phyloP scores from a whole-genome alignment of 2,888 invertebrate species.

The Antitype chi region DNA sequence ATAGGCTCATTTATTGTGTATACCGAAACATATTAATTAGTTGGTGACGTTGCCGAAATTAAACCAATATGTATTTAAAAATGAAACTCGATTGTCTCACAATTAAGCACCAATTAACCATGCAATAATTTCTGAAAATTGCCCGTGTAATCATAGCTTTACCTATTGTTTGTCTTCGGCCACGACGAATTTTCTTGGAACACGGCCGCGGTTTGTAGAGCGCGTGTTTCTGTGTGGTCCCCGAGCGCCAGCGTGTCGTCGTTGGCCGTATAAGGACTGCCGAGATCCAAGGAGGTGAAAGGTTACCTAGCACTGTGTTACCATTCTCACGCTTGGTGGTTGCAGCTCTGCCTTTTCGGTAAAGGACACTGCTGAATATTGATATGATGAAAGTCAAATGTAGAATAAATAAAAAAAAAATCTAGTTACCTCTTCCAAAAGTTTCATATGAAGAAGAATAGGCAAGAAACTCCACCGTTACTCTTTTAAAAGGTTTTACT shows the following conservation, averaged over 20 bases:
- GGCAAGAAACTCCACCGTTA: too few species aligned
- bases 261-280: constrained; percentile 73
- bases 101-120: not conserved
- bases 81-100: too few species aligned
- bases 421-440: too few species aligned
- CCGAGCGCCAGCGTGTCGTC: constrained; percentile 68
- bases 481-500: too few species aligned
- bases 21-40: not conserved
- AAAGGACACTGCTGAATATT: constrained; percentile 15
- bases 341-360: constrained; percentile 14
- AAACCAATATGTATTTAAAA: not conserved
- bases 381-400: not conserved
- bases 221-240: constrained; percentile 74
- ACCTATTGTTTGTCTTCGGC: constrained; percentile 65
- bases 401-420: too few species aligned
- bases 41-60: not conserved
- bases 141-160: constrained; percentile 31
- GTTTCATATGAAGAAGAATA: too few species aligned
- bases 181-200: constrained; percentile 71
- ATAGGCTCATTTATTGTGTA: too few species aligned
- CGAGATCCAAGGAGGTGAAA: constrained; percentile 80
- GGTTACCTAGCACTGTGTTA: constrained; percentile 77
- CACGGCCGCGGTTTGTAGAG: constrained; percentile 54
- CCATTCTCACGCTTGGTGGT: constrained; percentile 76
- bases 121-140: constrained; percentile 9